These are phyloP conservation scores for Morpho achilles DNA, from an alignment of 2,888 invertebrate species.

Conservation along the genomic window DNA sequence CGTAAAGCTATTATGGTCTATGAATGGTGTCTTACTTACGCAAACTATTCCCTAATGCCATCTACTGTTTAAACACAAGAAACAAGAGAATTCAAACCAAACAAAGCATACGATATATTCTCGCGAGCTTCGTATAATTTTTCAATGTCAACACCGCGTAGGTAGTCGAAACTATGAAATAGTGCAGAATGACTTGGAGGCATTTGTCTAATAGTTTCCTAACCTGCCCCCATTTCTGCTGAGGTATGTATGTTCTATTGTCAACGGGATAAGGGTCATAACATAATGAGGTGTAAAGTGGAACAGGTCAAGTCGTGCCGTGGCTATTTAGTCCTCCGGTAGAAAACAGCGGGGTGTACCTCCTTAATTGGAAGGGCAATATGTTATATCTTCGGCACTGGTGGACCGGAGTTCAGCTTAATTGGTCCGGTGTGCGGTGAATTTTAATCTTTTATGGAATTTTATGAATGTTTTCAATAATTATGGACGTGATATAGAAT, in stretches of 20 bases:
- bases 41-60: background rate
- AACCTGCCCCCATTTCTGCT: constrained; percentile 33
- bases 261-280: constrained; percentile 28
- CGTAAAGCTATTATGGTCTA: too few relatives aligned
- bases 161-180: constrained; percentile 56
- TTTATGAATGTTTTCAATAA: constrained; percentile 34
- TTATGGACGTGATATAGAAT: constrained; percentile 6
- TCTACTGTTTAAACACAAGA: background rate
- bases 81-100: background rate
- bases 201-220: constrained; percentile 62
- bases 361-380: constrained; percentile 76
- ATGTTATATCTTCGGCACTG: constrained; percentile 59
- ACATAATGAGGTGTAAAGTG: constrained; percentile 31
- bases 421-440: constrained; percentile 40
- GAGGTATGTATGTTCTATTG: constrained; percentile 27
- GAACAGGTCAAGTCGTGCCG: constrained; percentile 61
- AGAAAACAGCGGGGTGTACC: constrained; percentile 68
- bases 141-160: constrained; percentile 55
- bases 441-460: constrained; percentile 34
- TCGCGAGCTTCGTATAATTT: constrained; percentile 40
- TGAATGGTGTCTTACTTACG: background rate
- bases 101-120: constrained; percentile 7
- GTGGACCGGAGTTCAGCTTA: constrained; percentile 31
- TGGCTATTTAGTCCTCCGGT: constrained; percentile 65
- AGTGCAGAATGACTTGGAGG: constrained; percentile 58